Conservation (phyloP, 2,797 vertebrate genomes). For the Silurus aristotelis region DNA sequence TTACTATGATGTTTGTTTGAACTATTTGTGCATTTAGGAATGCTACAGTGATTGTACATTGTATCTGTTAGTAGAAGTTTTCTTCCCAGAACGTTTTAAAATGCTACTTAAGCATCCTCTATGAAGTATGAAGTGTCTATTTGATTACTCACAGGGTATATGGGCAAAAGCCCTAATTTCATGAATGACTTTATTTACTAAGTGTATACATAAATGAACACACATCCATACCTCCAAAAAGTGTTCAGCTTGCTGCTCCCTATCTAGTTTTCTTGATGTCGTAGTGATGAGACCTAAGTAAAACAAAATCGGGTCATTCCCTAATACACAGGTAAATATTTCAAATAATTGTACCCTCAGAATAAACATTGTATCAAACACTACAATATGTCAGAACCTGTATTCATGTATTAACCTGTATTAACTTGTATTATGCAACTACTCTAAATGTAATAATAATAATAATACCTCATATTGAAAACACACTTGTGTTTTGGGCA, state of each 20-base stretch:
- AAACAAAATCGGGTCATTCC: slow-evolving; percentile 49
- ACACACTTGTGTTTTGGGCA: neutral
- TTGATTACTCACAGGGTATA: neutral
- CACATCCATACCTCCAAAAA: slow-evolving; percentile 84
- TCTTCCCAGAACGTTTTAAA: neutral
- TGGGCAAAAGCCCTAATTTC: neutral
- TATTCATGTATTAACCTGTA: too few species aligned
- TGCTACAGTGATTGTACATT: neutral
- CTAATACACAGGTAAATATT: neutral
- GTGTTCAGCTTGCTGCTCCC: slow-evolving; percentile 93
- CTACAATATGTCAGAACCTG: neutral
- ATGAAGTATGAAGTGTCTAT: neutral
- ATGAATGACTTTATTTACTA: neutral
- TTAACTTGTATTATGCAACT: too few species aligned
- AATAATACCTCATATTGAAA: neutral
- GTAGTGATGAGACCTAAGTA: slow-evolving; percentile 89
- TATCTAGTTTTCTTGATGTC: slow-evolving; percentile 91
- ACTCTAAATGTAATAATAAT: neutral
- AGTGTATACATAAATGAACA: neutral
- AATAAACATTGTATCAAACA: neutral
- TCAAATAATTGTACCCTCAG: neutral
- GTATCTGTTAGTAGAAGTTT: neutral
- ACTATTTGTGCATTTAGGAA: neutral
- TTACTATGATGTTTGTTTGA: neutral
- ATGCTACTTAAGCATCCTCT: neutral